Evolutionary conservation across 2,797 vertebrate genomes (phyloP).

Genomic region (Microtus californicus): DNA sequence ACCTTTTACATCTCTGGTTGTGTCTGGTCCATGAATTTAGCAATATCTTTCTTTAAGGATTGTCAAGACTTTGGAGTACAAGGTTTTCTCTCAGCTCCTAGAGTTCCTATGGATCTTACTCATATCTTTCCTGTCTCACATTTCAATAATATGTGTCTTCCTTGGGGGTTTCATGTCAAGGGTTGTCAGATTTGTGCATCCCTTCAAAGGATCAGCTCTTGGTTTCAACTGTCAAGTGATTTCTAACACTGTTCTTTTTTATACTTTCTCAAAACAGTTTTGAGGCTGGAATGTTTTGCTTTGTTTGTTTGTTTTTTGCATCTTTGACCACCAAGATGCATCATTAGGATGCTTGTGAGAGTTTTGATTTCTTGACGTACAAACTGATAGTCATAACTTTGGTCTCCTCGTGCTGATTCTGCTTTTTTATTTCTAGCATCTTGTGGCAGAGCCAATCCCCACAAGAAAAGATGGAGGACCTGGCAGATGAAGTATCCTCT

Average conservation of each 20-base stretch:
- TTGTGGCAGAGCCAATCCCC: too few relatives aligned
- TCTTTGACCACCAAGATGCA: too few relatives aligned
- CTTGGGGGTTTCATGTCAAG: not conserved
- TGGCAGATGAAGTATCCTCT: too few relatives aligned
- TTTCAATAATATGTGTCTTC: not conserved
- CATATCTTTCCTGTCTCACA: not conserved
- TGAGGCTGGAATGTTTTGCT: too few relatives aligned
- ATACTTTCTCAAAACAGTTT: not conserved
- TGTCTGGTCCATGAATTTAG: accelerated
- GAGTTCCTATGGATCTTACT: not conserved
- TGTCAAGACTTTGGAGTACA: not conserved
- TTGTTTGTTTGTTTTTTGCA: too few relatives aligned
- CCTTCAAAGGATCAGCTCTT: not conserved
- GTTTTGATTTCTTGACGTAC: too few relatives aligned
- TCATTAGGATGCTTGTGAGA: too few relatives aligned
- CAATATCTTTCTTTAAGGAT: not conserved
- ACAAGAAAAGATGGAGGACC: too few relatives aligned
- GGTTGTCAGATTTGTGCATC: not conserved
- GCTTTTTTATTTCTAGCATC: not conserved
- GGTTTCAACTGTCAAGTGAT: not conserved
- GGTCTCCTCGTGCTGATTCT: not conserved
- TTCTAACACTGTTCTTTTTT: not conserved
- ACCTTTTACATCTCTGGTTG: accelerated
- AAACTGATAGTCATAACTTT: not conserved
- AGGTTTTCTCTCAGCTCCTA: not conserved